Base-by-base conservation (phyloP, 2,888 invertebrate species). In the Tetropium fuscum region DNA sequence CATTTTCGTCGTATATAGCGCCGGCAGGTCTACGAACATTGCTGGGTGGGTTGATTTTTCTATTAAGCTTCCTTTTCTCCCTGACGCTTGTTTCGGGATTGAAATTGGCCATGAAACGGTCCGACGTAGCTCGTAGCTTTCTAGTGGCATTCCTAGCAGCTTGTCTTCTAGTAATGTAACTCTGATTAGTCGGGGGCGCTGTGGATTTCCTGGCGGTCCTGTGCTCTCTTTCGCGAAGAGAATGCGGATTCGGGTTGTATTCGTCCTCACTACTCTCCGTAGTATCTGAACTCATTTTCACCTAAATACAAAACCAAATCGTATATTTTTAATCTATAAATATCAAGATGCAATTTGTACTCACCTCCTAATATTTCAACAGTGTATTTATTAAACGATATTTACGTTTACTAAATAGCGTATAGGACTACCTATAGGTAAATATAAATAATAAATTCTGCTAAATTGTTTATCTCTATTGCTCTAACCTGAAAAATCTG, bases 81-180 rank as follows among this genome's bases (percentile, higher is more conserved):
- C 93, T 83, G 38, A 87, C 87, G 64, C 93, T 93, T 60, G 87
- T 89, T 78, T 93, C 92, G 0, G 93, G 93, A 79, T 93, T 90
- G 74, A 92, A 92, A 76, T 90, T 87, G 66, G 87, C 75, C 66
- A 78, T 70, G 27, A 76, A 77, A 38, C 67, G 66, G 3, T 75
- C 77, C 6, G 69, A 68, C 3, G 69, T 68, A 5, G 63, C 49
- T 44, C 63, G 53, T 22, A 70, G 58, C 2, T 68, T 64, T 58
- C 62, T 72, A 0, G 51, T 68, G 3, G 69, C 72, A 67, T 73
- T 73, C 61, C 64, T 66, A 20, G 72, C 70, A 11, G 72, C 71
- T 56, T 76, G 73, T 41, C 75, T 68, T 53, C 74, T 65, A 15
- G 74, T 74, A 4, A 65, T 49, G 40, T 72, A 73, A 4, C 56